A percentile compares a stretch with the other conserved stretches of the same genome.
phyloP scores from a whole-genome alignment of 2,797 vertebrate species.

The Balearica regulorum region DNA sequence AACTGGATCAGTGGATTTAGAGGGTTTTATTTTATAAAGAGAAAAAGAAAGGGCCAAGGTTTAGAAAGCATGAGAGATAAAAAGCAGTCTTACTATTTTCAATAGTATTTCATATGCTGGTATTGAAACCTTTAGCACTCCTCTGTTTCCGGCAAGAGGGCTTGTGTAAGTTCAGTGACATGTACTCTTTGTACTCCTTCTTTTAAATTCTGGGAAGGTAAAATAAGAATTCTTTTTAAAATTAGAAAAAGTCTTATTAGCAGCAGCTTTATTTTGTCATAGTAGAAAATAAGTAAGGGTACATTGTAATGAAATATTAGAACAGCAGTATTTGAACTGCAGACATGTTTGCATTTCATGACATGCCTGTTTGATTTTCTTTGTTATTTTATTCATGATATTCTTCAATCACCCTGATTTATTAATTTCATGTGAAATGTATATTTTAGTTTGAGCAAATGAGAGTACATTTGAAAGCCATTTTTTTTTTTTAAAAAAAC shows the following conservation, averaged over 20 bases:
- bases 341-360: slow-evolving; percentile 36
- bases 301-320: slow-evolving; percentile 17
- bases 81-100: background rate
- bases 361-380: slow-evolving; percentile 31
- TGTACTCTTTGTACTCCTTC: background rate
- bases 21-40: background rate
- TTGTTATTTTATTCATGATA: slow-evolving; percentile 35
- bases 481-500: background rate
- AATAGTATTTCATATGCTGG: background rate
- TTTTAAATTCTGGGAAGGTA: slow-evolving; percentile 25
- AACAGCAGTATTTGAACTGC: background rate
- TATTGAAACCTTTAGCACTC: background rate
- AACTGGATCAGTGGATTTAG: background rate
- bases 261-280: slow-evolving; percentile 21
- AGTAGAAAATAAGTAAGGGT: slow-evolving; percentile 9
- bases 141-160: background rate
- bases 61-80: background rate
- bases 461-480: background rate
- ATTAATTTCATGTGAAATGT: slow-evolving; percentile 5
- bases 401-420: slow-evolving; percentile 17
- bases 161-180: background rate
- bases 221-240: slow-evolving; percentile 30
- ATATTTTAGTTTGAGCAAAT: slow-evolving; percentile 15
- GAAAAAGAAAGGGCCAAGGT: background rate
- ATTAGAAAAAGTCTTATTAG: slow-evolving; percentile 9